Evolutionary conservation across 2,113 vertebrate genomes (phyloP).

Genomic region (Centropus unirufus): DNA sequence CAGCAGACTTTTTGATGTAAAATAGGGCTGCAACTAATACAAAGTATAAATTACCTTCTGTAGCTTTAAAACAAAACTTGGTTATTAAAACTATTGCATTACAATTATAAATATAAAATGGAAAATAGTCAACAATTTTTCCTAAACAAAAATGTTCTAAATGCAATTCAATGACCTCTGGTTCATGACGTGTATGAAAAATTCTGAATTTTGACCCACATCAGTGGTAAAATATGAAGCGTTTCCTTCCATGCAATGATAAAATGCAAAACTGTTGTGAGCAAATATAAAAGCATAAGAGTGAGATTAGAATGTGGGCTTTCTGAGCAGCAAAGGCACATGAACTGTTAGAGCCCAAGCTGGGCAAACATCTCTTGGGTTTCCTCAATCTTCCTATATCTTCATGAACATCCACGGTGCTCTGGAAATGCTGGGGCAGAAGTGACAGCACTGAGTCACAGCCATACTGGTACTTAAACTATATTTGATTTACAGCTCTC

Average conservation of each 20-base stretch:
- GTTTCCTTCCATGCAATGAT: background rate
- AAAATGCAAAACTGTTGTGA: background rate
- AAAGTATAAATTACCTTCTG: background rate
- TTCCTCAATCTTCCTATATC: background rate
- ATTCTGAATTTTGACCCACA: background rate
- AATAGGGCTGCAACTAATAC: background rate
- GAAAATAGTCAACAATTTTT: background rate
- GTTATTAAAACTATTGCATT: background rate
- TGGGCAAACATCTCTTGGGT: background rate
- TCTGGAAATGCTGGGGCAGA: background rate
- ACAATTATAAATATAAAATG: background rate
- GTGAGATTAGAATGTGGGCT: background rate
- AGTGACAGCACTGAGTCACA: background rate
- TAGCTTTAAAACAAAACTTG: background rate
- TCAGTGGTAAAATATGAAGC: background rate
- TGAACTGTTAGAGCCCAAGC: background rate
- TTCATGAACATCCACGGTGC: fast-evolving
- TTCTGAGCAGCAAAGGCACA: background rate
- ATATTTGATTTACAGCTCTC: background rate
- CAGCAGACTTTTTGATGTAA: background rate
- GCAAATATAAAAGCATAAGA: background rate
- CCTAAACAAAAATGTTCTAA: background rate
- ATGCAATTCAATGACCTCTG: background rate
- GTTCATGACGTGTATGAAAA: background rate
- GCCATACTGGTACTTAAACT: background rate